These are phyloP conservation scores for Galerucella pusilla DNA, from an alignment of 2,888 invertebrate genomes.

Conservation along the genomic window DNA sequence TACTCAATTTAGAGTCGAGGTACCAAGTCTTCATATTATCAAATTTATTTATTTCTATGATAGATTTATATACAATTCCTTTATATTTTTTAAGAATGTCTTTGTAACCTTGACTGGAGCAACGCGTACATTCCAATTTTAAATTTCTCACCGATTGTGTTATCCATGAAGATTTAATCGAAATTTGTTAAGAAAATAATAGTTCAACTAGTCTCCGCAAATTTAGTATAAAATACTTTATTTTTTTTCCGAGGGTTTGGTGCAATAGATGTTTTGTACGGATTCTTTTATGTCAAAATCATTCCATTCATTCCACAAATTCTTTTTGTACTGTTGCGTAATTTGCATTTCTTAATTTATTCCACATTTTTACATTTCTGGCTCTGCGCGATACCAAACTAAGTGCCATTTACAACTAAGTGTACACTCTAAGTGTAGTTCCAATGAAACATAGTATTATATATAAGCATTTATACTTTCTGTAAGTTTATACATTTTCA, in stretches of 20 bases:
- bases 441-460: conserved; percentile 50
- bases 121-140: conserved; percentile 43
- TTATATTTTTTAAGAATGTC: conserved; percentile 7
- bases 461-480: conserved; percentile 51
- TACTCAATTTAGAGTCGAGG: conserved; percentile 11
- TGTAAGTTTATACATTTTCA: conserved; percentile 53
- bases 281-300: conserved; percentile 33
- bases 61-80: conserved; percentile 8
- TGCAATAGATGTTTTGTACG: conserved; percentile 51
- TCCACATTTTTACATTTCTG: conserved; percentile 37
- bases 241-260: conserved; percentile 48
- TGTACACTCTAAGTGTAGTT: conserved; percentile 47
- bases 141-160: conserved; percentile 9
- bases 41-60: conserved; percentile 21
- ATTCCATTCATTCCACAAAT: conserved; percentile 29
- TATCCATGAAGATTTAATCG: conserved; percentile 14
- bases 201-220: conserved; percentile 21
- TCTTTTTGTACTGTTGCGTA: conserved; percentile 33
- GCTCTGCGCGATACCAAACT: conserved; percentile 54
- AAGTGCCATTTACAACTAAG: conserved; percentile 57
- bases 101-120: conserved; percentile 5
- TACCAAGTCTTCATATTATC: conserved; percentile 11
- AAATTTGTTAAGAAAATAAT: conserved; percentile 24
- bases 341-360: conserved; percentile 42
- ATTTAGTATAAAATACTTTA: conserved; percentile 51